Conservation (phyloP, 2,888 invertebrate species). For the Athrips mouffetella region DNA sequence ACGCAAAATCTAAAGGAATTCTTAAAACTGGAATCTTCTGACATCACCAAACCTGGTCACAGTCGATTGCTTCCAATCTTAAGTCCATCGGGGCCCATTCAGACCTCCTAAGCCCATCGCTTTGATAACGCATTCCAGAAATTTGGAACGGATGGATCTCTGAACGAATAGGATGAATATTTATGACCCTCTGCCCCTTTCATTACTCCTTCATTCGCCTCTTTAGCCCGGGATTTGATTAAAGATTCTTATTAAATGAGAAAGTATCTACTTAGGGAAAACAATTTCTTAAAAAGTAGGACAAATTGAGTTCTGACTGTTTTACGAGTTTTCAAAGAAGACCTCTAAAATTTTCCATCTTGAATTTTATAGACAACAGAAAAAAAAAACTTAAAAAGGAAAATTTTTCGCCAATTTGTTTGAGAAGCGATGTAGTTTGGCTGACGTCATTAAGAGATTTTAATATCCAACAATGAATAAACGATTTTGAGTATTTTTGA, state of each 20-base stretch:
- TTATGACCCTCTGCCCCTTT: slow-evolving; percentile 6
- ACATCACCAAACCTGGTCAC: not conserved
- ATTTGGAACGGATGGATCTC: slow-evolving; percentile 2
- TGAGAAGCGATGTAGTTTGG: too few species aligned
- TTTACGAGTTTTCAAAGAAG: too few species aligned
- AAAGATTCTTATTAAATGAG: not conserved
- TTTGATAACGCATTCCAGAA: slow-evolving; percentile 15
- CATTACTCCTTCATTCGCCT: not conserved
- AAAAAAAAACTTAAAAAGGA: too few species aligned
- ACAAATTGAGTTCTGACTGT: too few species aligned
- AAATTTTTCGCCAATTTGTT: too few species aligned
- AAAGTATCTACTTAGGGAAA: not conserved
- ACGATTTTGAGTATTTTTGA: too few species aligned
- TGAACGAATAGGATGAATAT: slow-evolving; percentile 2
- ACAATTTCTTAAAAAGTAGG: too few species aligned
- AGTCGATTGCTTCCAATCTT: slow-evolving; percentile 5
- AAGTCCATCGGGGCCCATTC: slow-evolving; percentile 3
- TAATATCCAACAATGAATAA: too few species aligned
- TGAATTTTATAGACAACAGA: too few species aligned
- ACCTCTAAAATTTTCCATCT: too few species aligned
- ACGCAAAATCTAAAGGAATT: not conserved
- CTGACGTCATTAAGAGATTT: too few species aligned
- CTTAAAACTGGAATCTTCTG: not conserved
- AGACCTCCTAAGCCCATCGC: slow-evolving; percentile 9
- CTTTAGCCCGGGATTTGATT: slow-evolving; percentile 6